Percentiles rank a stretch among this genome's conserved stretches.
These are phyloP conservation scores for Spermophilus dauricus DNA, from an alignment of 2,113 vertebrate species.

Conservation along the genomic window DNA sequence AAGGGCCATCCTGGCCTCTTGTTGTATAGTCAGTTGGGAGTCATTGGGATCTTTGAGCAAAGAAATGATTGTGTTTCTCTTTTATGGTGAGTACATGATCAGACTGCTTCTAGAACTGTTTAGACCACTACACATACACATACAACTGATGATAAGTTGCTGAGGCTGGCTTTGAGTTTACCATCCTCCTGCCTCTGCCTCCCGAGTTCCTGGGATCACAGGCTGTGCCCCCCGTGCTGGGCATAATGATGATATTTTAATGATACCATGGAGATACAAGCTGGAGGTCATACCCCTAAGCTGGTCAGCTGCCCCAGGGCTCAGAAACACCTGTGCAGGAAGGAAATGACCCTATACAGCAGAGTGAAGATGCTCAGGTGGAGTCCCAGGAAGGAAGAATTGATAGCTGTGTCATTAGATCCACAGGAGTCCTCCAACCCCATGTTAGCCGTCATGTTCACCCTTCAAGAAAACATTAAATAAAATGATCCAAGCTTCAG, in stretches of 20 bases:
- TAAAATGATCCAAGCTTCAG: background rate
- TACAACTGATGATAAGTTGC: background rate
- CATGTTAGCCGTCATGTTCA: background rate
- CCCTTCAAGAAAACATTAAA: background rate
- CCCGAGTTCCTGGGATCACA: too few relatives aligned
- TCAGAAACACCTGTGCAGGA: background rate
- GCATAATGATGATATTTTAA: background rate
- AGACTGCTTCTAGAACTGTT: background rate
- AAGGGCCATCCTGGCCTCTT: background rate
- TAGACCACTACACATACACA: too few relatives aligned
- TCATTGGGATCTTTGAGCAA: background rate
- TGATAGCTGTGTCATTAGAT: background rate
- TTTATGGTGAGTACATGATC: background rate
- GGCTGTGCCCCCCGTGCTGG: too few relatives aligned
- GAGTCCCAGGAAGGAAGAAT: background rate
- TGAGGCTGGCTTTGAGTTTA: too few relatives aligned
- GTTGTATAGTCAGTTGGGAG: background rate
- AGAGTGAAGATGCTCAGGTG: rapidly evolving
- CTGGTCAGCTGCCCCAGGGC: background rate
- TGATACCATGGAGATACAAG: background rate
- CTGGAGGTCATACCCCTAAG: background rate
- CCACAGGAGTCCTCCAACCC: background rate
- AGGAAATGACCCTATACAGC: too few relatives aligned
- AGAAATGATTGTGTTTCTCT: background rate
- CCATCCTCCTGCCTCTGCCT: too few relatives aligned